Conservation (phyloP, 2,888 invertebrate genomes). For the Cheilosia vulpina region DNA sequence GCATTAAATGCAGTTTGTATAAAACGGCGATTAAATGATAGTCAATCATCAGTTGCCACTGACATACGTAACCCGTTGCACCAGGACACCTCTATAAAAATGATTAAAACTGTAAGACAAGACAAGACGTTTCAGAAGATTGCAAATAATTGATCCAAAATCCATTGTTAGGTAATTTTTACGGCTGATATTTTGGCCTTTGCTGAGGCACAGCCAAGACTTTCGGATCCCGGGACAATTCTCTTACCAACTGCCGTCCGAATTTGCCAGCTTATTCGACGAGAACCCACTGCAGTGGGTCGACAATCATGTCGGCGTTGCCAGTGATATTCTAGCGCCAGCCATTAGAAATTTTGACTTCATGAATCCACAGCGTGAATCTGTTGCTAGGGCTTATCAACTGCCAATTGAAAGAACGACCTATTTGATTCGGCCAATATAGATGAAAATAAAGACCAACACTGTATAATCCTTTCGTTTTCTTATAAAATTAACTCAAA, state of each 20-base stretch:
- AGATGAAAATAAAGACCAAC: neutral
- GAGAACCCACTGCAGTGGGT: constrained; percentile 83
- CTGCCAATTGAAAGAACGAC: neutral
- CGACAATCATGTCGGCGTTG: constrained; percentile 83
- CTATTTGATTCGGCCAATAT: neutral
- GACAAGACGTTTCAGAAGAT: neutral
- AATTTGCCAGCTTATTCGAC: constrained; percentile 47
- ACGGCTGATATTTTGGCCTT: constrained; percentile 63
- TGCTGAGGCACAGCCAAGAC: constrained; percentile 44
- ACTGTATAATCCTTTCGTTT: neutral
- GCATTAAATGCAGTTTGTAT: constrained; percentile 9
- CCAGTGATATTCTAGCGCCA: constrained; percentile 75
- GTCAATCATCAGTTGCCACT: constrained; percentile 6
- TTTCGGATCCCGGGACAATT: constrained; percentile 18
- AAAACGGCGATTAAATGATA: neutral
- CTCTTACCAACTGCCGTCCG: constrained; percentile 4
- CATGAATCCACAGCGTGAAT: neutral
- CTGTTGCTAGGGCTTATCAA: neutral
- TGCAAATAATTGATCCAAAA: neutral
- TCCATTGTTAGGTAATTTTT: constrained; percentile 51
- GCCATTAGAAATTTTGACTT: constrained; percentile 35
- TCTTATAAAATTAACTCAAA: neutral
- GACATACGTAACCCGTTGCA: neutral
- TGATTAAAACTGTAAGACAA: constrained; percentile 34
- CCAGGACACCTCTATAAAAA: constrained; percentile 1